Evolutionary conservation across 1,140 invertebrate species (phyloP).

Genomic region (Eulimnadia texana): DNA sequence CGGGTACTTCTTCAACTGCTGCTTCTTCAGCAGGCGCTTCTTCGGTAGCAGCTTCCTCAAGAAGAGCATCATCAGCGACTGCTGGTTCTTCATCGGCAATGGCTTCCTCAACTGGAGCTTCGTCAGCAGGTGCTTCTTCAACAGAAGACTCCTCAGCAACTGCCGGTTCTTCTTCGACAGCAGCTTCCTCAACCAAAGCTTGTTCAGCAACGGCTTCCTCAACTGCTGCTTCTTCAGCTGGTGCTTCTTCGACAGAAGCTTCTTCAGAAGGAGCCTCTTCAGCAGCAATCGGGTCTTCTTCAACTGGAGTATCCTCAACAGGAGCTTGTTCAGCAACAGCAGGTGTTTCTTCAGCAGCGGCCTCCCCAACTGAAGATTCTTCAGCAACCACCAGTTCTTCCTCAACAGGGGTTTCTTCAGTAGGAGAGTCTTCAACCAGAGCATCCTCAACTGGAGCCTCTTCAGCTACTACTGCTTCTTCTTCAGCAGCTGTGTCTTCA

Average conservation of each 20-base stretch:
- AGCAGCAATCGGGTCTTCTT: not conserved
- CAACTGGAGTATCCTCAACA: not conserved
- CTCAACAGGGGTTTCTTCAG: too few species aligned
- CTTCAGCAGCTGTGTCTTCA: too few species aligned
- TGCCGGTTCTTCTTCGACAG: not conserved
- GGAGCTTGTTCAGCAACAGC: not conserved
- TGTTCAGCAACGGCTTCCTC: not conserved
- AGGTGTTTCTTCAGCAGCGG: not conserved
- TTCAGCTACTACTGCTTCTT: not conserved
- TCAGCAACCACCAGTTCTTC: not conserved
- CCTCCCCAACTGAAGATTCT: not conserved
- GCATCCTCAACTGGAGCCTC: too few species aligned
- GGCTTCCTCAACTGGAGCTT: not conserved
- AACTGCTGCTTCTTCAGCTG: not conserved
- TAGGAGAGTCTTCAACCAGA: too few species aligned
- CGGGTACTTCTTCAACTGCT: not conserved
- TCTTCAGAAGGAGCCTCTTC: not conserved
- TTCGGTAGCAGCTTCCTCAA: not conserved
- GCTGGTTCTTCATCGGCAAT: not conserved
- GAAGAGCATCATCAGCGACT: too few species aligned
- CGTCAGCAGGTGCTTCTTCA: not conserved
- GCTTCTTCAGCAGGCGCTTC: not conserved
- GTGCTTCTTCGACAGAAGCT: not conserved
- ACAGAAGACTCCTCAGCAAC: not conserved
- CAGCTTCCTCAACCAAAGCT: not conserved